These are phyloP conservation scores for Harlomillsia oculata DNA, from an alignment of 1,140 invertebrate species.

Conservation along the genomic window DNA sequence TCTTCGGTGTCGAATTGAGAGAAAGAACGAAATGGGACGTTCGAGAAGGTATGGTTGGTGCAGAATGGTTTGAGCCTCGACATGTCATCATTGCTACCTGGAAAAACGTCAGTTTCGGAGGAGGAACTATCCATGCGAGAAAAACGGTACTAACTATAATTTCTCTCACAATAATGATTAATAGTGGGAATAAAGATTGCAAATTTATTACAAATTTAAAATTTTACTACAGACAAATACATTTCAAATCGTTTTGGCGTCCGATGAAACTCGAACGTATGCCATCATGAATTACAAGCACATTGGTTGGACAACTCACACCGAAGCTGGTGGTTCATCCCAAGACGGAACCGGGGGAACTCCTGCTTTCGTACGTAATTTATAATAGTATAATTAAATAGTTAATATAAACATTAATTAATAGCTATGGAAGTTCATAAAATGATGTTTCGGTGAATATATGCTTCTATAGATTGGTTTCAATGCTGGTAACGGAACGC, in stretches of 20 bases:
- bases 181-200: not conserved
- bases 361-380: slow-evolving; percentile 67
- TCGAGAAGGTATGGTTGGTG: slow-evolving; percentile 77
- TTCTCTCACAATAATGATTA: not conserved
- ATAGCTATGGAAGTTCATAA: slow-evolving; percentile 25
- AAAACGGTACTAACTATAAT: slow-evolving; percentile 48
- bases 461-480: slow-evolving; percentile 75
- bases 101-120: slow-evolving; percentile 89
- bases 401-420: not conserved
- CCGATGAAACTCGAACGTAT: slow-evolving; percentile 88
- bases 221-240: slow-evolving; percentile 65
- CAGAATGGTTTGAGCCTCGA: slow-evolving; percentile 77
- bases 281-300: slow-evolving; percentile 88
- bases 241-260: slow-evolving; percentile 84
- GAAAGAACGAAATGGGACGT: slow-evolving; percentile 82
- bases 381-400: not conserved
- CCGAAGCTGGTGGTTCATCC: slow-evolving; percentile 80
- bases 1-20: slow-evolving; percentile 72
- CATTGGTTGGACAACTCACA: slow-evolving; percentile 80
- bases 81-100: slow-evolving; percentile 86
- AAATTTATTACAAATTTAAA: not conserved
- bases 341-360: slow-evolving; percentile 73
- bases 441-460: not conserved
- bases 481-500: slow-evolving; percentile 88
- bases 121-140: slow-evolving; percentile 69